A percentile compares a stretch with the other conserved stretches of the same genome.
These are phyloP conservation scores for Aradophagus sp. DNA, from an alignment of 1,140 invertebrate genomes.

Conservation along the genomic window DNA sequence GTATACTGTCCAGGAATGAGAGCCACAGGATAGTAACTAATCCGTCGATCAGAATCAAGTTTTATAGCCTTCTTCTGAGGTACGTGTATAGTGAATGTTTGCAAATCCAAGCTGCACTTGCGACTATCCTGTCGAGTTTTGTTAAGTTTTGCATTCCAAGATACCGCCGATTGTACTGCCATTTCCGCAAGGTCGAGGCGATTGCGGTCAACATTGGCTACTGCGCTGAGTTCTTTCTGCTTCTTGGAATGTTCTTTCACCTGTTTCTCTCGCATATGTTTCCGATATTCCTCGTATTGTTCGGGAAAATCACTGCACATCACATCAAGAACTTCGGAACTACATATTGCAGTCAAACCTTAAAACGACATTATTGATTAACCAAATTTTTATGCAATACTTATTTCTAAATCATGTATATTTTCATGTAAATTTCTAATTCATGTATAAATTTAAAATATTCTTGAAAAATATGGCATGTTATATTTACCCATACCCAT, in stretches of 20 bases:
- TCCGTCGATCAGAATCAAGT: conserved; percentile 70
- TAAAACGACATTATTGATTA: conserved; percentile 8
- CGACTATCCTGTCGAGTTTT: conserved; percentile 82
- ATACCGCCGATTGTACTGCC: conserved; percentile 88
- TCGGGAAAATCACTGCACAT: conserved; percentile 96
- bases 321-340: conserved; percentile 93
- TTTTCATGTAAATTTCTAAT: too few species aligned
- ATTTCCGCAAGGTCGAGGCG: conserved; percentile 86
- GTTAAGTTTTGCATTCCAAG: conserved; percentile 92
- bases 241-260: conserved; percentile 83
- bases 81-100: conserved; percentile 84
- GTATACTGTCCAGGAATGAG: conserved; percentile 95
- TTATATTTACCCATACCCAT: conserved; percentile 77
- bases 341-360: conserved; percentile 93
- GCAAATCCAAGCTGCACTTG: conserved; percentile 83
- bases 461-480: conserved; percentile 13
- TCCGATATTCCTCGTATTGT: conserved; percentile 94
- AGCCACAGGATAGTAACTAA: conserved; percentile 91
- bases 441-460: too few species aligned
- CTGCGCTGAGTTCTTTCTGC: conserved; percentile 78
- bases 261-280: conserved; percentile 87
- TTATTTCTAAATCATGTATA: neutral
- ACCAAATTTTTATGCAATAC: neutral
- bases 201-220: conserved; percentile 74
- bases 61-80: conserved; percentile 76